phyloP scores from a whole-genome alignment of 2,113 vertebrate genomes.

The Argyrosomus japonicus region DNA sequence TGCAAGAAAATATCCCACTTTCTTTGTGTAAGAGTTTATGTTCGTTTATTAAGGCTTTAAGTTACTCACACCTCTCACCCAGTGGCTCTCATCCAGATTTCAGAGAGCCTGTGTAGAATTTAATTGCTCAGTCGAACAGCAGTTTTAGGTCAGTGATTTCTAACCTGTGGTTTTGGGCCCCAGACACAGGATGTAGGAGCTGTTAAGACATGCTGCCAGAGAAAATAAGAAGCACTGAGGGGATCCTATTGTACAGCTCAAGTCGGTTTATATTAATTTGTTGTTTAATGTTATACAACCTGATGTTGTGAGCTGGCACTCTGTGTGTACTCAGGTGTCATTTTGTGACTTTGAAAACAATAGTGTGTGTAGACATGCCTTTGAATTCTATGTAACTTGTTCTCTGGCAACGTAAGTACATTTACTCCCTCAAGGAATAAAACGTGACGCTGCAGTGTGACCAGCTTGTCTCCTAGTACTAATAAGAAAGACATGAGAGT shows the following conservation, averaged over 20 bases:
- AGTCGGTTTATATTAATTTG: not conserved
- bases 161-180: conserved; percentile 37
- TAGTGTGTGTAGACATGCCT: not conserved
- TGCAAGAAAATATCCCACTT: not conserved
- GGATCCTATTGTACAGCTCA: not conserved
- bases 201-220: conserved; percentile 27
- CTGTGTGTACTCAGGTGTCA: not conserved
- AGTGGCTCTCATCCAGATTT: conserved; percentile 15
- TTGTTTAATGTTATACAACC: not conserved
- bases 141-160: conserved; percentile 47
- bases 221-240: conserved; percentile 20
- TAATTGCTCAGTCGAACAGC: conserved; percentile 37
- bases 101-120: conserved; percentile 26
- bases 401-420: not conserved
- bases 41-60: not conserved
- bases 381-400: not conserved
- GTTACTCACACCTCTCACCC: conserved; percentile 1
- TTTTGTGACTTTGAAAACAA: not conserved
- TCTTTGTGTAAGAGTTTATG: too few species aligned
- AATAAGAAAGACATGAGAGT: not conserved
- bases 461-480: conserved; percentile 5
- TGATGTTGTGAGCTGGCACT: not conserved
- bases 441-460: conserved; percentile 7
- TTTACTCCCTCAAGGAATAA: not conserved
- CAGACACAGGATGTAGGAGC: conserved; percentile 40